Evolutionary conservation across 2,888 invertebrate species (phyloP), one percentile per base, ranked within the genome.

Genomic region (Ophion obscuratus): DNA sequence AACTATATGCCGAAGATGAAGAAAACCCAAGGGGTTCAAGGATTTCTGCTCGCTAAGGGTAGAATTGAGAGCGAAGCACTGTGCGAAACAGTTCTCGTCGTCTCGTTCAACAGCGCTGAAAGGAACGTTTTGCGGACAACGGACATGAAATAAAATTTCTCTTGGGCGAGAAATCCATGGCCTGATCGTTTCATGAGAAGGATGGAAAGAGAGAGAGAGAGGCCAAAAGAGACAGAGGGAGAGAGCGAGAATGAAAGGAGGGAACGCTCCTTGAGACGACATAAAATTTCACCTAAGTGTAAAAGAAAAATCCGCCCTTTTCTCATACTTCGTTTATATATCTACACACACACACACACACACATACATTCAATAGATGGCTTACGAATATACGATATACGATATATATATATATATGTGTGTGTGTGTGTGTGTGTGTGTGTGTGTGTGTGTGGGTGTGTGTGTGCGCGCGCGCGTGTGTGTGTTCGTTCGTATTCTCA

Each of bases 121-220:
- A 86, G 78, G 83, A 86, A 86, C 84, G 86, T 86, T 86, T 86
- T 86, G 86, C 84, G 84, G 86, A 86, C 86, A 86, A 84, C 83
- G 86, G 81, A 84, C 83, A 75, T 81, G 84, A 86, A 86, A 86
- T 86, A 86, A 86, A 86, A 84, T 75, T 84, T 83, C 67, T 80
- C 66, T 53, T 40, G 61, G 75, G 71, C 61, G 76, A 73, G n/a
- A 76, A 76, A 40, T 81, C 47, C 61, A 68, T 40, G 70, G 75
- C 24, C 59, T 53, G 36, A 70, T 68, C 66, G 27, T 53, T 40
- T 27, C 24, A 62, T 36, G 67, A 67, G 59, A 68, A 20, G 27
- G 66, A 61, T 9, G n/a, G 61, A 44, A 24, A 47, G 57, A 31
- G 61, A 44, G 31, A 47, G 57, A 53, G 57, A 71, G 64, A 62